Percentiles rank a stretch among this genome's conserved stretches.
These are phyloP conservation scores for Neoascia interrupta DNA, from an alignment of 2,888 invertebrate species.

Conservation along the genomic window DNA sequence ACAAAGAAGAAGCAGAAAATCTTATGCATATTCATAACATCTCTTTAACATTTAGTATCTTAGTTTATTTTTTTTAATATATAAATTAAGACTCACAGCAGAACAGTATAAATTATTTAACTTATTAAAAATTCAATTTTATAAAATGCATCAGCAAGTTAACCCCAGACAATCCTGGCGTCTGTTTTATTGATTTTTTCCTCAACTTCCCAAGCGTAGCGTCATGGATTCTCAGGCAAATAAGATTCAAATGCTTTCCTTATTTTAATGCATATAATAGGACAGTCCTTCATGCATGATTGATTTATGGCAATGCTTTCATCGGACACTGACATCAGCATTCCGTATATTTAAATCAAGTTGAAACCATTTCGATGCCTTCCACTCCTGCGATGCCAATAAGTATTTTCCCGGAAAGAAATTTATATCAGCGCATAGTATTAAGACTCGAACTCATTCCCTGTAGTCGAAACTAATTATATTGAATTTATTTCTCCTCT, in stretches of 20 bases:
- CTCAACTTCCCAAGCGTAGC: not conserved
- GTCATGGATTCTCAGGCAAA: not conserved
- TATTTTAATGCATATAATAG: conserved; percentile 10
- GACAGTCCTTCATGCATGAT: no score
- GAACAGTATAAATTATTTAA: no score
- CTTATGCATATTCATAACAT: no score
- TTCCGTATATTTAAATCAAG: not conserved
- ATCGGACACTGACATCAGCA: conserved; percentile 1
- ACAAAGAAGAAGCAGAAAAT: no score
- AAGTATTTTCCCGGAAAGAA: conserved; percentile 1
- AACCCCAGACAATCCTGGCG: conserved; percentile 8
- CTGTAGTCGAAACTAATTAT: conserved; percentile 20
- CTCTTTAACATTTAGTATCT: no score
- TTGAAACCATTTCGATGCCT: conserved; percentile 1
- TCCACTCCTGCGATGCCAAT: not conserved
- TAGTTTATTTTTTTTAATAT: no score
- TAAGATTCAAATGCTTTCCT: conserved; percentile 25
- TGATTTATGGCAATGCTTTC: no score
- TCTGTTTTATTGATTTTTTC: conserved; percentile 10
- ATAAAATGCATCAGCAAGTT: conserved; percentile 1
- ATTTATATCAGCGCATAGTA: not conserved
- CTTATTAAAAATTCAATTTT: conserved; percentile 23
- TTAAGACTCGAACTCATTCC: not conserved
- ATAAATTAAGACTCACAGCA: no score
- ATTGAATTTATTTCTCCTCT: conserved; percentile 19